phyloP scores from a whole-genome alignment of 2,888 invertebrate species.

The Dicranocentrus wangi region DNA sequence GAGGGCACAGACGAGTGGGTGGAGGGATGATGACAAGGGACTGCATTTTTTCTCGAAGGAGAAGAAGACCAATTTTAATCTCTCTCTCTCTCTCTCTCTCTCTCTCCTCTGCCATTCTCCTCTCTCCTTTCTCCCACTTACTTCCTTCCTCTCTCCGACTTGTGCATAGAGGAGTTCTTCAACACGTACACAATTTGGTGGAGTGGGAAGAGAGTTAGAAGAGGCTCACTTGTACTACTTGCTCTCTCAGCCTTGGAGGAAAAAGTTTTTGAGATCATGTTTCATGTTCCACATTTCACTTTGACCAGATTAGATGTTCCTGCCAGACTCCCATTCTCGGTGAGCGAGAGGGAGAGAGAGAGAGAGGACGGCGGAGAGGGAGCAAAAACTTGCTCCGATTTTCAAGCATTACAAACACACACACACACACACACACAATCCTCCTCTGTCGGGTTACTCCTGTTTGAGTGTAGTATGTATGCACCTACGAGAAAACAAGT shows the following conservation, averaged over 20 bases:
- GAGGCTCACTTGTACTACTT: slow-evolving; percentile 14
- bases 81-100: slow-evolving; percentile 19
- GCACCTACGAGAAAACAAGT: no score
- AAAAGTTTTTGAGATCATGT: slow-evolving; percentile 47
- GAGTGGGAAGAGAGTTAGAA: background rate
- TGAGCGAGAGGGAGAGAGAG: no score
- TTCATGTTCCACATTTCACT: slow-evolving; percentile 64
- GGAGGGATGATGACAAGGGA: background rate
- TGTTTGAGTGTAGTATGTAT: no score
- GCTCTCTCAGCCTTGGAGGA: slow-evolving; percentile 16
- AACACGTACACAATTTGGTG: slow-evolving; percentile 22
- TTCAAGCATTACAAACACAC: background rate
- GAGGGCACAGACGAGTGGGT: background rate
- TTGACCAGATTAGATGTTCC: slow-evolving; percentile 58
- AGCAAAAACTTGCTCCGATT: no score
- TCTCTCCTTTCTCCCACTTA: background rate
- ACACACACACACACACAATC: no score
- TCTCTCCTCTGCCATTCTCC: slow-evolving; percentile 3
- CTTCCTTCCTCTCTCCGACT: slow-evolving; percentile 11
- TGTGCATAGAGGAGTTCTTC: background rate
- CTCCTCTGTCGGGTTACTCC: no score
- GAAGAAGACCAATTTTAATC: slow-evolving; percentile 35
- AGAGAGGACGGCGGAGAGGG: no score
- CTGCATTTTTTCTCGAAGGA: background rate
- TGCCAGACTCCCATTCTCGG: slow-evolving; percentile 27